Conservation (phyloP, 92 coral and sea anemone genomes). For the Umimayanthus kanabou region DNA sequence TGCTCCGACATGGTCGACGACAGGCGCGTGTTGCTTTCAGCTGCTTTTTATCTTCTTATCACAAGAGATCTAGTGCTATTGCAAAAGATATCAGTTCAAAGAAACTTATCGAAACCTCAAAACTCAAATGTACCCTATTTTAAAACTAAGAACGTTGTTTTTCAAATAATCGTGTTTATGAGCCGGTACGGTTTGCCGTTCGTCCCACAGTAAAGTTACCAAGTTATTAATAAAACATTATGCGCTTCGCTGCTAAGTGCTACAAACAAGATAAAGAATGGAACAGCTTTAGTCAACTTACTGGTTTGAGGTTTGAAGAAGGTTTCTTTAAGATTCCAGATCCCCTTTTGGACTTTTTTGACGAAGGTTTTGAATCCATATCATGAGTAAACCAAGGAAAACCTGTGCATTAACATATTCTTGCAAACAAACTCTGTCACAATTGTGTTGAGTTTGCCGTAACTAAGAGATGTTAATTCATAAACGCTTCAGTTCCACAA, state of each 20-base stretch:
- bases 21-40: neutral
- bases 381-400: neutral
- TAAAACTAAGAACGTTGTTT: no score
- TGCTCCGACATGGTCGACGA: neutral
- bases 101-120: neutral
- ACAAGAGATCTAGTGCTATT: neutral
- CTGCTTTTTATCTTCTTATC: neutral
- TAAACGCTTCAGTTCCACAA: neutral
- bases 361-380: constrained; percentile 7
- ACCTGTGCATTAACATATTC: neutral
- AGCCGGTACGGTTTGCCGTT: neutral
- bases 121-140: no score
- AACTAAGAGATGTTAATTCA: constrained; percentile 31
- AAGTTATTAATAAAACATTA: neutral
- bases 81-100: no score
- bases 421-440: neutral
- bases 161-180: neutral
- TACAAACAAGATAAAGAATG: neutral
- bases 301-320: constrained; percentile 16
- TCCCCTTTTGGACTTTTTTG: constrained; percentile 21
- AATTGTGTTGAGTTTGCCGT: constrained; percentile 13
- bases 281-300: neutral
- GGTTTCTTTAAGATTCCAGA: constrained; percentile 20
- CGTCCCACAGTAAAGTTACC: neutral
- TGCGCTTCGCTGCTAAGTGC: neutral